phyloP scores from a whole-genome alignment of 1,140 invertebrate genomes.

The Eumeta japonica region DNA sequence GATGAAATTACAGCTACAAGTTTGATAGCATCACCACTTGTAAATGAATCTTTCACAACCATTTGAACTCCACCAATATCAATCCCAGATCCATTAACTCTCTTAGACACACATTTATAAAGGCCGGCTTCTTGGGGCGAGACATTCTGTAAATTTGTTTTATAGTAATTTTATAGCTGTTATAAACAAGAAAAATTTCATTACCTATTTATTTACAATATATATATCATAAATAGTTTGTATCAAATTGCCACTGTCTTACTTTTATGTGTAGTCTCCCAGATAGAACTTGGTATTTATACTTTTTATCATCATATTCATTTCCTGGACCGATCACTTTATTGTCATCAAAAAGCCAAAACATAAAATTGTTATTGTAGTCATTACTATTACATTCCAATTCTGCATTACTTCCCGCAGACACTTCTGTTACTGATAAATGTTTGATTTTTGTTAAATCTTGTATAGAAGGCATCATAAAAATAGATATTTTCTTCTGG shows the following conservation, averaged over 20 bases:
- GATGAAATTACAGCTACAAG: slow-evolving; percentile 45
- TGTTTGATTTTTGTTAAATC: slow-evolving; percentile 24
- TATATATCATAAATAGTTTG: too few relatives aligned
- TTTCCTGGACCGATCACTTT: slow-evolving; percentile 65
- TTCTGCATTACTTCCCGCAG: slow-evolving; percentile 59
- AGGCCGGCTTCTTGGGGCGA: slow-evolving; percentile 61
- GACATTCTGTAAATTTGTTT: slow-evolving; percentile 57
- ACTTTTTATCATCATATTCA: slow-evolving; percentile 61
- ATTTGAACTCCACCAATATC: slow-evolving; percentile 61
- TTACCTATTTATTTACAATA: too few relatives aligned
- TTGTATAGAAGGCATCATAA: slow-evolving; percentile 19
- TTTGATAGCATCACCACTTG: slow-evolving; percentile 51
- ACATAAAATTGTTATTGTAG: slow-evolving; percentile 66
- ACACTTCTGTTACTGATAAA: slow-evolving; percentile 55
- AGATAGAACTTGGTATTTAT: slow-evolving; percentile 68
- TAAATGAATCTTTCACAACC: slow-evolving; percentile 56
- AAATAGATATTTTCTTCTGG: slow-evolving; percentile 7
- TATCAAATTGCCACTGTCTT: too few relatives aligned
- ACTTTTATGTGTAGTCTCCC: slow-evolving; percentile 66
- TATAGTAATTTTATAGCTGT: background rate
- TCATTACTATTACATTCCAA: slow-evolving; percentile 66
- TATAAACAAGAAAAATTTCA: background rate
- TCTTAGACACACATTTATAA: slow-evolving; percentile 66
- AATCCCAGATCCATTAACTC: slow-evolving; percentile 53
- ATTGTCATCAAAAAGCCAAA: slow-evolving; percentile 63